A percentile compares a stretch with the other conserved stretches of the same genome.
These are phyloP conservation scores for Lepisosteus oculatus DNA, from an alignment of 2,113 vertebrate genomes.

Conservation along the genomic window DNA sequence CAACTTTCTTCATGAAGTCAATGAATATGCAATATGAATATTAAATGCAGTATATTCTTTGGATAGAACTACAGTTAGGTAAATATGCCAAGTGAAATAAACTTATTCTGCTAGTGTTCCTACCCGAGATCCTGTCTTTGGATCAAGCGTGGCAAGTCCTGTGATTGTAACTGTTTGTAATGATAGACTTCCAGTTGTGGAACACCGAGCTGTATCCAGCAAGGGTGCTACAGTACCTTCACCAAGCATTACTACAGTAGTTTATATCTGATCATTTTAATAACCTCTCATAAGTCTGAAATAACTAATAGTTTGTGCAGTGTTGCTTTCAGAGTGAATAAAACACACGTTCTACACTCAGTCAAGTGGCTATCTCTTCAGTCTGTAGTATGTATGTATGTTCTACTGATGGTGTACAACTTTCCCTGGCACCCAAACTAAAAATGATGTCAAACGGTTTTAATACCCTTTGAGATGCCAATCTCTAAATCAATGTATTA, in stretches of 20 bases:
- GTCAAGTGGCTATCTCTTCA: neutral
- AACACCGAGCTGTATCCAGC: conserved; percentile 44
- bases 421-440: neutral
- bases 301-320: neutral
- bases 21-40: conserved; percentile 26
- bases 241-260: conserved; percentile 42
- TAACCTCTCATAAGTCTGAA: conserved; percentile 37
- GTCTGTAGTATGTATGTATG: neutral
- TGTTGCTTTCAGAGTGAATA: neutral
- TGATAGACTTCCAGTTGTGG: conserved; percentile 31
- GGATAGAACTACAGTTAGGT: conserved; percentile 16
- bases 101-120: neutral
- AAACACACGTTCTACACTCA: conserved; percentile 4
- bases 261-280: conserved; percentile 44
- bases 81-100: conserved; percentile 9
- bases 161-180: conserved; percentile 31
- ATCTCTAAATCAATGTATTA: no score
- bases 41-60: conserved; percentile 37
- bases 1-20: conserved; percentile 29
- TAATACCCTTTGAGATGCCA: neutral
- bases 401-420: neutral
- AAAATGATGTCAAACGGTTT: neutral
- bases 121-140: neutral
- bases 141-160: conserved; percentile 13
- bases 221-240: conserved; percentile 44